phyloP scores from a whole-genome alignment of 2,797 vertebrate species.

The Schizopygopsis pylzovi region DNA sequence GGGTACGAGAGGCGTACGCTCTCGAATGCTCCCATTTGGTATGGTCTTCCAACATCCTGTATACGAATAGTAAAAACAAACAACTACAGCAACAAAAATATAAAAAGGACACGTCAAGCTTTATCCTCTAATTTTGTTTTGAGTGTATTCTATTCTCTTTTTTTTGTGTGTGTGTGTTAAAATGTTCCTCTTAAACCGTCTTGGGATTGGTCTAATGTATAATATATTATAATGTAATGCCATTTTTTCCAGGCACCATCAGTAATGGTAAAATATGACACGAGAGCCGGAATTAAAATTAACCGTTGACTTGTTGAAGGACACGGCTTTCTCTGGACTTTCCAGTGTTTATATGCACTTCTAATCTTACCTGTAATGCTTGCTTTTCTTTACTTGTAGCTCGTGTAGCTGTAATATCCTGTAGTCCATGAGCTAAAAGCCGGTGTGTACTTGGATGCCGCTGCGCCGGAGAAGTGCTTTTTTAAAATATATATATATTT shows the following conservation, averaged over 20 bases:
- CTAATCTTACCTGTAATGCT: constrained; percentile 98
- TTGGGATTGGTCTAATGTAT: constrained; percentile 89
- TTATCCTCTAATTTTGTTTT: constrained; percentile 87
- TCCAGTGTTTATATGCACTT: constrained; percentile 93
- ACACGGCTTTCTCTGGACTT: constrained; percentile 99
- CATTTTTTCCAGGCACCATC: constrained; percentile 98
- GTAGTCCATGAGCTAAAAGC: constrained; percentile 99
- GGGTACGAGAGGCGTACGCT: constrained; percentile 99
- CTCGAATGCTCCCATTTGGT: constrained; percentile 99
- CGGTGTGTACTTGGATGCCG: constrained; percentile 91
- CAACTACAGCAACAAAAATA: constrained; percentile 46
- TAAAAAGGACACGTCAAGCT: constrained; percentile 97
- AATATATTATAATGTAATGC: constrained; percentile 90
- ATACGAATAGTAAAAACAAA: constrained; percentile 94
- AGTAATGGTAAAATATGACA: constrained; percentile 95
- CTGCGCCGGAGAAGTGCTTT: constrained; percentile 81
- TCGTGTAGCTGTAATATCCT: constrained; percentile 92
- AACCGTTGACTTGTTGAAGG: constrained; percentile 99
- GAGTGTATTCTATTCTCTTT: constrained; percentile 53
- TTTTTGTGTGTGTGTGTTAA: constrained; percentile 59
- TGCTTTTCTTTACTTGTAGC: constrained; percentile 97
- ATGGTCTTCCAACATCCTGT: constrained; percentile 99
- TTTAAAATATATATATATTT: constrained; percentile 69
- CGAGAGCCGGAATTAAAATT: constrained; percentile 90
- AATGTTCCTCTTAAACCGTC: constrained; percentile 80